These are phyloP conservation scores for Hycleus cichorii DNA, from an alignment of 1,140 invertebrate species.

Conservation along the genomic window DNA sequence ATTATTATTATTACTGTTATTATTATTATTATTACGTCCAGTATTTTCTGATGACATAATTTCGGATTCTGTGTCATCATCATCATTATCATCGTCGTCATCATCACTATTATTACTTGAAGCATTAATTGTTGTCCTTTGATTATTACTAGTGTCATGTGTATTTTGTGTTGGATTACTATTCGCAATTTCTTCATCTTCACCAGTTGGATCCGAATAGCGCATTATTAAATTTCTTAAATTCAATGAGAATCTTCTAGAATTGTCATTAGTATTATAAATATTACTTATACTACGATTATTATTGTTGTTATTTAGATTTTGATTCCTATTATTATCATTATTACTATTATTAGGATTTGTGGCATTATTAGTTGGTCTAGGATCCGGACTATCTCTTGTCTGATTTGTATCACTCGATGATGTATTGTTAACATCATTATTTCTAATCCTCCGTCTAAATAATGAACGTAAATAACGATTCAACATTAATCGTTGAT, in stretches of 20 bases:
- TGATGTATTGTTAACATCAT: background rate
- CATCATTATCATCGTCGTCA: constrained; percentile 9
- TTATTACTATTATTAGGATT: no score
- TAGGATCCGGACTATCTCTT: background rate
- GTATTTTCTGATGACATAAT: constrained; percentile 20
- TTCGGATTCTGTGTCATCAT: constrained; percentile 20
- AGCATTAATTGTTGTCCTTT: background rate
- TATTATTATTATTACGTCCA: constrained; percentile 23
- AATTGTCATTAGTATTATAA: no score
- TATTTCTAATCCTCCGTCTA: background rate
- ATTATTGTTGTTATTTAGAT: no score
- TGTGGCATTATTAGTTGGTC: background rate
- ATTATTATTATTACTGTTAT: constrained; percentile 10
- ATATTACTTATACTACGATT: no score
- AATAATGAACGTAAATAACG: constrained; percentile 22
- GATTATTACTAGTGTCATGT: background rate
- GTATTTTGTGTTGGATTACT: background rate
- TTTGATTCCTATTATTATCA: no score
- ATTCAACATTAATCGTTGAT: constrained; percentile 24
- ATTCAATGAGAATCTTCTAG: constrained; percentile 1
- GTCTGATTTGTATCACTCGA: constrained; percentile 2
- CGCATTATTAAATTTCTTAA: constrained; percentile 17
- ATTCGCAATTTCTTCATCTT: constrained; percentile 1
- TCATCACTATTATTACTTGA: constrained; percentile 8
- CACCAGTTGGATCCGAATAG: constrained; percentile 15